Base-by-base conservation (phyloP, 2,888 invertebrate genomes). In the Carterocephalus palaemon region DNA sequence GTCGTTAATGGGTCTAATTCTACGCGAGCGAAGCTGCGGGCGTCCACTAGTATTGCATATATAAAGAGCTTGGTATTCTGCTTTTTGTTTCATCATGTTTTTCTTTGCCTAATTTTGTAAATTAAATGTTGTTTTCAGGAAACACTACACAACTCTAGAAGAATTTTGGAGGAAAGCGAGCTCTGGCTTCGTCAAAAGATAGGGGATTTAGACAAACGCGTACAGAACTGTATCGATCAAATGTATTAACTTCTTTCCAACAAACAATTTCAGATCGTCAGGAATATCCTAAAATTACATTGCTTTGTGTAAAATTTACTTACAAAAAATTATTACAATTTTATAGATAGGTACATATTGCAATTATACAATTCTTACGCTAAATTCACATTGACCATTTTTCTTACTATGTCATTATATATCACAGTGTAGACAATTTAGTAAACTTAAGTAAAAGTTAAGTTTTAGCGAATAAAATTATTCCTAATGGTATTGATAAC, bases 171-270 rank as follows among this genome's bases (percentile, higher is more conserved):
- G 52, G 48, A 72, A 5, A 75, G 75, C 48, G 55, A 70, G 46
- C 53, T 76, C 2, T 85, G 83, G 83, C 51, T 79, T 4, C 42
- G 57, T 19, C 70, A 70, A 52, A 70, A 64, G 47, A 52, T 74
- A 22, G 80, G 80, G 2, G 60, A 71, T 0, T 67, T 81, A 29
- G 82, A 85, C 52, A 74, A 77, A 63, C 59, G 78, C 50, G 62
- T 83, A 26, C 59, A 73, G 53, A 52, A 56, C 51, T 86, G 85
- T 62, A 74, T 84, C 48, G 76, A 80, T 55, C 70, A 76, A 75
- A 74, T 83, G 71, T 66, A 66, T 53, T 55, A 46, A 46, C 54
- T 56, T 51, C 52, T 52, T 58, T 55, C 52, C 54, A 51, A 49
- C 41, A 32, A 51, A 56, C 48, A 49, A 57, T 53, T 55, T 63